phyloP scores from a whole-genome alignment of 2,797 vertebrate species.

The Sebastes itinus region DNA sequence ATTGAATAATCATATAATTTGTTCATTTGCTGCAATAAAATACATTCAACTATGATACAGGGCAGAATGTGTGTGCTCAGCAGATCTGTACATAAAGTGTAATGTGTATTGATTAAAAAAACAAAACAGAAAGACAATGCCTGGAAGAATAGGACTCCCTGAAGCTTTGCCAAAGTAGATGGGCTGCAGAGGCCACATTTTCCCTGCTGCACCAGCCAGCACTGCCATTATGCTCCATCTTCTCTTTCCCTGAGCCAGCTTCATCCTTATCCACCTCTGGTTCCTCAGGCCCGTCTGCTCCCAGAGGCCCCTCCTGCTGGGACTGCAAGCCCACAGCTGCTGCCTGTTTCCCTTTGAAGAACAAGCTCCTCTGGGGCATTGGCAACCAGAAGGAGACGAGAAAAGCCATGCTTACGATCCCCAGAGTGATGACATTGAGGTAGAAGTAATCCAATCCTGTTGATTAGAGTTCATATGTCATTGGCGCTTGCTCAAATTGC shows the following conservation, averaged over 20 bases:
- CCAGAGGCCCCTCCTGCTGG: slow-evolving; percentile 30
- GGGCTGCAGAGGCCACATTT: slow-evolving; percentile 44
- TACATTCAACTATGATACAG: not conserved
- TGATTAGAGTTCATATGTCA: slow-evolving; percentile 13
- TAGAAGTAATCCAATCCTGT: slow-evolving; percentile 75
- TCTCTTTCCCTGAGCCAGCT: slow-evolving; percentile 14
- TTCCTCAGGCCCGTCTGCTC: slow-evolving; percentile 5
- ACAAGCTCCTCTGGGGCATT: slow-evolving; percentile 76
- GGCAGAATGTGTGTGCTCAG: not conserved
- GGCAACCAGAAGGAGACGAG: slow-evolving; percentile 76
- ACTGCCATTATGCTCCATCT: slow-evolving; percentile 8
- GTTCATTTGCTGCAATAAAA: not conserved
- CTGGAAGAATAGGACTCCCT: slow-evolving; percentile 79
- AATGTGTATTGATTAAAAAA: not conserved
- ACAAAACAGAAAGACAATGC: slow-evolving; percentile 8
- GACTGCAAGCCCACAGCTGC: slow-evolving; percentile 24
- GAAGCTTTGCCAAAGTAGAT: slow-evolving; percentile 77
- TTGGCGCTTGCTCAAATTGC: not conserved
- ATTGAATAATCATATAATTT: not conserved
- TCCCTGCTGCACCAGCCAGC: slow-evolving; percentile 57
- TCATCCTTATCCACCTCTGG: slow-evolving; percentile 29
- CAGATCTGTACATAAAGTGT: not conserved
- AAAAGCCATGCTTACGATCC: slow-evolving; percentile 71
- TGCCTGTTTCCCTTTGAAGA: slow-evolving; percentile 67
- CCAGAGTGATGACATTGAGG: slow-evolving; percentile 78